Base-by-base conservation (phyloP, 1,140 invertebrate genomes). In the Drosophila sechellia region DNA sequence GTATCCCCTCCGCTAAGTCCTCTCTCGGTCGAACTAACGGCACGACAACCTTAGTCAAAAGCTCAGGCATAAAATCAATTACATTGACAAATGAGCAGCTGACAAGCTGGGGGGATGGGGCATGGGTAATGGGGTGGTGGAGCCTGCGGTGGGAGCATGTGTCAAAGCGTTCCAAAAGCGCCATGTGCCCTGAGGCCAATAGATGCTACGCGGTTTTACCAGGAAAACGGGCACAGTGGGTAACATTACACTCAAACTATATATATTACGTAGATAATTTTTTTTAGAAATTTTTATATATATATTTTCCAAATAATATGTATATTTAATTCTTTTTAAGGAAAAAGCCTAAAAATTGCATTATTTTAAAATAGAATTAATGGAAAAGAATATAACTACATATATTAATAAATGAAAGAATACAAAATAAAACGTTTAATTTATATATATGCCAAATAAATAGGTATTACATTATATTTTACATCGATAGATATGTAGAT, bases 51-150 rank as follows among this genome's bases (percentile, higher is more conserved):
- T 73, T 80, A 79, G 83, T 84, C 83, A 84, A 89, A 79, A 87
- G 84, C 80, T 68, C 77, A 74, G 77, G 79, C 84, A 89, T 84
- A 89, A 89, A 89, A 89, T 89, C 84, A 89, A 89, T 89, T 89
- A 89, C 84, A 89, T 84, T 89, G 84, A 89, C 84, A 89, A 89
- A 89, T 89, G 84, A 89, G 84, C 84, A 89, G 84, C 77, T 84
- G 84, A 89, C 84, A 89, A 84, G 84, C 68, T 55, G 79, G 35
- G 48, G 15, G 34, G 79, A 68, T 58, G 79, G 35, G 53, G 40
- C 20, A 15, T 20, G 10, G 22, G 17, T 3, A 34, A 37, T 17
- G 39, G n/a, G 11, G 57, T n/a, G 49, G 5, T 27, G 52, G 15
- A 17, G 34, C 22, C 10, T 53, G 54, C 27, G 27, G 56, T 55